Evolutionary conservation across 1,140 invertebrate species (phyloP).

Genomic region (Campoletis sonorensis): DNA sequence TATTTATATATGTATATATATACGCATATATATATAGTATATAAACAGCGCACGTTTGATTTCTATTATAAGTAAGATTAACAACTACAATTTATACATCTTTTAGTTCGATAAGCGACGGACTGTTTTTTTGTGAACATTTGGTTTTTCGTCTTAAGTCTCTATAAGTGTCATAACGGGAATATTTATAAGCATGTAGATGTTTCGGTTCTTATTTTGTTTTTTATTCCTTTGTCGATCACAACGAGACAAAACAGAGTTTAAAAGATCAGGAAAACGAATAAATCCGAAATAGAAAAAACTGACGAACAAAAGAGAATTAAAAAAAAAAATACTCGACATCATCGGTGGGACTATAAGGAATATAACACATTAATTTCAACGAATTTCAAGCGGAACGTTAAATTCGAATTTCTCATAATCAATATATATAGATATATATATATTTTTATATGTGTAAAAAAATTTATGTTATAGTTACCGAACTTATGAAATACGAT

Average conservation of each 20-base stretch:
- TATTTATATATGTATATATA: too few relatives aligned
- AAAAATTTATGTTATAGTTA: background rate
- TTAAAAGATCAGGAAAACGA: constrained; percentile 8
- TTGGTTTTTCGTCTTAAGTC: constrained; percentile 24
- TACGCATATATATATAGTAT: constrained; percentile 30
- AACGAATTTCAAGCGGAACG: background rate
- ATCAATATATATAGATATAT: too few relatives aligned
- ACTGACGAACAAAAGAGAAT: background rate
- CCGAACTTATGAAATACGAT: constrained; percentile 12
- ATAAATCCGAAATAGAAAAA: background rate
- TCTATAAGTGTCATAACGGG: constrained; percentile 2
- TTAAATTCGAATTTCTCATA: background rate
- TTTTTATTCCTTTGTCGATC: background rate
- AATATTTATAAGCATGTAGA: background rate
- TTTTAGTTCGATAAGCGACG: constrained; percentile 45
- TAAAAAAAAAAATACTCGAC: constrained; percentile 7
- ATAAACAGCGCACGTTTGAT: constrained; percentile 45
- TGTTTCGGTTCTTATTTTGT: too few relatives aligned
- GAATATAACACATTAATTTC: background rate
- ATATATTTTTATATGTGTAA: background rate
- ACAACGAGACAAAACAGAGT: background rate
- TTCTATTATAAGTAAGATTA: constrained; percentile 49
- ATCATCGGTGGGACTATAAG: background rate
- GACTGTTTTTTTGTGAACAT: constrained; percentile 41
- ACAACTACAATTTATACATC: constrained; percentile 46